Base-by-base conservation (phyloP, 1,140 invertebrate species). In the Formica exsecta region DNA sequence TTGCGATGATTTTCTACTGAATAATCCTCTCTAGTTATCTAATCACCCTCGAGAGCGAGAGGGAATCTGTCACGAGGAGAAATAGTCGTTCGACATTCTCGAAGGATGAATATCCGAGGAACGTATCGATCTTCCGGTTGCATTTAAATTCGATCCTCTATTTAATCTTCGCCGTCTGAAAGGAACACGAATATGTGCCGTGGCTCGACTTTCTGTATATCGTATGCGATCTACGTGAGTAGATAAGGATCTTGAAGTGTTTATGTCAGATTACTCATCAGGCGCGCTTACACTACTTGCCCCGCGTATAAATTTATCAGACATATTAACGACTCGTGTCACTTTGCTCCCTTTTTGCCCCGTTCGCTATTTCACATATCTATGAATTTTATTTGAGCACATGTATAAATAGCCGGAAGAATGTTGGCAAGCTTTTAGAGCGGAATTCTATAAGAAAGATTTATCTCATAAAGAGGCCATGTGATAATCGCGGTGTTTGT, bases 401-500 rank as follows among this genome's bases (percentile, higher is more conserved):
- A 32, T 11, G 4, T 89, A 74, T 86, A 89, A 86, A 89, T 89
- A 86, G 87, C 36, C 54, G 62, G 22, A 59, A 32, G 61, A 86
- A 62, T 48, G 87, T 77, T 73, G 77, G 65, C 76, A 70, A 25
- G n/a, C 68, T 36, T 22, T 25, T 38, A 74, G 25, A 25, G 8
- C 0, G n/a, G 13, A 66, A 79, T 79, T 79, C 32, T 54, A 59
- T 41, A 61, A 1, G 44, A 51, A 51, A 51, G 68, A 41, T 89
- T 77, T 76, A 44, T 70, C 51, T 57, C 44, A 41, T 38, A n/a
- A 75, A 59, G 36, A 64, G 32, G 65, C 32, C 51, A 25, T n/a
- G n/a, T n/a, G n/a, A 41, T 48, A 54, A 86, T 87, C 68, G 29
- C 51, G 22, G 22, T 29, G 11, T 57, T 62, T 41, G 19, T 61